These are phyloP conservation scores for Ageneiosus marmoratus DNA, from an alignment of 2,113 vertebrate species.

Conservation along the genomic window DNA sequence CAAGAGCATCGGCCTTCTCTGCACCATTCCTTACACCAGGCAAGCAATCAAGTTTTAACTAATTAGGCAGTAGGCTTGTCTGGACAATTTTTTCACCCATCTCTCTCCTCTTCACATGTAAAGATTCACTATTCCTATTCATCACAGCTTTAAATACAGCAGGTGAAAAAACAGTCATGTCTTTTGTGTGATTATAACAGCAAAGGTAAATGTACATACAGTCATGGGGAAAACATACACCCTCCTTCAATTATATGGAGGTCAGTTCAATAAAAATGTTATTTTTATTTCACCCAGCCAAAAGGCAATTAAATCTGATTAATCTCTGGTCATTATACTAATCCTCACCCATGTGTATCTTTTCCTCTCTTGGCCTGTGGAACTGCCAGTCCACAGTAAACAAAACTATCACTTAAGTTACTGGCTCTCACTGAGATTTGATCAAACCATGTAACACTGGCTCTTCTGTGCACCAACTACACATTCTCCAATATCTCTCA, in stretches of 20 bases:
- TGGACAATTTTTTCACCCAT: background rate
- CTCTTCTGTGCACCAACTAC: too few relatives aligned
- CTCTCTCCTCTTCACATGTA: background rate
- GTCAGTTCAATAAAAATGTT: too few relatives aligned
- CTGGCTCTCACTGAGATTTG: too few relatives aligned
- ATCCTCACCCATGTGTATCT: too few relatives aligned
- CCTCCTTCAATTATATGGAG: background rate
- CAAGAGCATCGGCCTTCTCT: constrained; percentile 94
- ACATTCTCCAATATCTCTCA: too few relatives aligned
- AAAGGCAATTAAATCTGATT: background rate
- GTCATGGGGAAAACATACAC: background rate
- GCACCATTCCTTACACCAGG: constrained; percentile 98
- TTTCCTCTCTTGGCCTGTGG: too few relatives aligned
- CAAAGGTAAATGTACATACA: background rate
- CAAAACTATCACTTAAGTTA: too few relatives aligned
- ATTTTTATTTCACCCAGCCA: background rate
- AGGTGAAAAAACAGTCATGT: background rate
- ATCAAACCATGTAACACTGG: too few relatives aligned
- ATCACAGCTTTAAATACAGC: background rate
- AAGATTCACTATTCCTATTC: background rate
- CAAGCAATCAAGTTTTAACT: constrained; percentile 41
- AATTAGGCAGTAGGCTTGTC: background rate
- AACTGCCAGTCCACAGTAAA: too few relatives aligned
- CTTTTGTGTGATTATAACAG: background rate
- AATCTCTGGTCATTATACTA: too few relatives aligned